Evolutionary conservation across 2,113 vertebrate genomes (phyloP).

Genomic region (Dicrurus megarhynchus): DNA sequence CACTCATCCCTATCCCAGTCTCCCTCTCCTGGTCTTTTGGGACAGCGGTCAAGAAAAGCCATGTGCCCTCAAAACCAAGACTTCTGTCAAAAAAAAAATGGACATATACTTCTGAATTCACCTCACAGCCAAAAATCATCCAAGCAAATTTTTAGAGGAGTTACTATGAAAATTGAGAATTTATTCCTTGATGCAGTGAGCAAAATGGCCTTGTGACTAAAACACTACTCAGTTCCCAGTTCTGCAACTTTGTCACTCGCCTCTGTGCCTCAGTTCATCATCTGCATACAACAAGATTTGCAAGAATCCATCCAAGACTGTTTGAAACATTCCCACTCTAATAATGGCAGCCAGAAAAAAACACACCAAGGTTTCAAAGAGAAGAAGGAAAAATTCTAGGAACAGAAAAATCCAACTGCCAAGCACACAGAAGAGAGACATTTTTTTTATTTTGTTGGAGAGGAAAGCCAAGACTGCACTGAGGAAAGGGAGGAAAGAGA

Average conservation of each 20-base stretch:
- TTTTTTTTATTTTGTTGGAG: neutral
- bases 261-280: neutral
- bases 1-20: neutral
- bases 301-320: neutral
- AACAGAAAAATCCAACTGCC: neutral
- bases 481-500: neutral
- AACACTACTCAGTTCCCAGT: neutral
- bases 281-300: neutral
- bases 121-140: neutral
- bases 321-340: neutral
- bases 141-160: rapidly evolving
- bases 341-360: neutral
- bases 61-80: neutral
- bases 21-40: neutral
- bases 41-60: rapidly evolving
- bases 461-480: neutral
- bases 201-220: neutral
- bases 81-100: neutral
- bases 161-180: neutral
- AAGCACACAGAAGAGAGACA: neutral
- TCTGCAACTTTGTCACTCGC: neutral
- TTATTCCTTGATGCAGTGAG: neutral
- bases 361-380: neutral
- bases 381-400: neutral
- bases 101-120: neutral